Evolutionary conservation across 1,140 invertebrate genomes (phyloP), one percentile per base, ranked within the genome.

Genomic region (Stegodyphus mimosarum): DNA sequence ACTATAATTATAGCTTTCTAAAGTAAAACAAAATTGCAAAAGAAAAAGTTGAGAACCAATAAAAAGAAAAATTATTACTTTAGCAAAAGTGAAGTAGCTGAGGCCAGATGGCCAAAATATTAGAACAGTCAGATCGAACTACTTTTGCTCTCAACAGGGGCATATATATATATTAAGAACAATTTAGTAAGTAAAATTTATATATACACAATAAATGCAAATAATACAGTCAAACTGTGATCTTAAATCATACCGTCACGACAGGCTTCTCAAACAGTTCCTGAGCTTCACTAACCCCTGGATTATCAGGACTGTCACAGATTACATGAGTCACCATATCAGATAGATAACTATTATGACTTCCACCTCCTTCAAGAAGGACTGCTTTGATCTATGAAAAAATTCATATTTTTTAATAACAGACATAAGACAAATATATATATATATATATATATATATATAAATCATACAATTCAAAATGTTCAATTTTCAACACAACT

Each of bases 221-320:
- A 33, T 33, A 33, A 33, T 33, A 33, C 3, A 33, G 33, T 33
- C 33, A 33, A 33, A 33, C 33, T 33, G 33, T 33, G 33, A 33
- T 33, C 33, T 33, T 33, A 33, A 33, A 33, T 3, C 89, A 93
- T 89, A 95, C 94, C 64, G 93, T 94, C 64, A 97, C 95, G 86
- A 95, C 95, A 77, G 96, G 95, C 69, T 97, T 94, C 90, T 98
- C 96, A 91, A 97, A 98, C 2, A 98, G 91, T 89, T 98, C 96
- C 90, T 94, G 94, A 10, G 96, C 96, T 90, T 96, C 96, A 83
- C 92, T 93, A 72, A 96, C 92, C 90, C 95, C 95, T 89, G 93
- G 94, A 90, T 96, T 95, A 87, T 93, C 92, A 71, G 94, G 93
- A 91, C 95, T 92, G 63, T 96, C 96, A 88, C 95, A 95, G 89